These are phyloP conservation scores for Ophion costatus DNA, from an alignment of 2,888 invertebrate genomes.

Conservation along the genomic window DNA sequence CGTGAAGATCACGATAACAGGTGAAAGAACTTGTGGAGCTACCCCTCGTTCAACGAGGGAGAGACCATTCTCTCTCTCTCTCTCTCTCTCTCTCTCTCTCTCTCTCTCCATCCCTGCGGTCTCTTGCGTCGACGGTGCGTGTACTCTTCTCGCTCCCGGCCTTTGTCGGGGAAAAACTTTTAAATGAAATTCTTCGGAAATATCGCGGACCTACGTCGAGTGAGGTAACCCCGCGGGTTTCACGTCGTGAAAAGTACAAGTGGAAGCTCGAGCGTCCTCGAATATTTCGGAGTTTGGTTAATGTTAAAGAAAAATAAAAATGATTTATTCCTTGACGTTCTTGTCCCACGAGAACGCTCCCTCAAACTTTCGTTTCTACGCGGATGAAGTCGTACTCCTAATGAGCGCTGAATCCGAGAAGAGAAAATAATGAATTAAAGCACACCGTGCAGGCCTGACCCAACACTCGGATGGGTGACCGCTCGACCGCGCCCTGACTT, in stretches of 20 bases:
- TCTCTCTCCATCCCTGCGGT: constrained; percentile 15
- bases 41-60: constrained; percentile 37
- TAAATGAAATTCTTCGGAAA: constrained; percentile 78
- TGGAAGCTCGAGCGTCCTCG: constrained; percentile 27
- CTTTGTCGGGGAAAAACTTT: constrained; percentile 71
- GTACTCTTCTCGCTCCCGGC: constrained; percentile 9
- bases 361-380: constrained; percentile 24
- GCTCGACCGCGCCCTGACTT: neutral
- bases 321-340: constrained; percentile 24
- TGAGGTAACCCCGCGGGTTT: constrained; percentile 38
- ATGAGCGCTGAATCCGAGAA: neutral
- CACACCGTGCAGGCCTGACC: neutral
- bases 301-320: constrained; percentile 38
- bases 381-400: constrained; percentile 5
- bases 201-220: constrained; percentile 68
- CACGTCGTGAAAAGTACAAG: constrained; percentile 37
- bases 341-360: neutral
- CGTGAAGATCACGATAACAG: constrained; percentile 55
- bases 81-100: constrained; percentile 9
- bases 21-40: constrained; percentile 52
- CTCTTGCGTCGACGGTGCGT: constrained; percentile 29
- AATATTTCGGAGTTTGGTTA: constrained; percentile 47
- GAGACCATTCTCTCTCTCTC: constrained; percentile 2
- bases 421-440: neutral
- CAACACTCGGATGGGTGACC: neutral